Evolutionary conservation across 2,113 vertebrate genomes (phyloP), one percentile per base, ranked within the genome.

Genomic region (Chaenogobius annularis): DNA sequence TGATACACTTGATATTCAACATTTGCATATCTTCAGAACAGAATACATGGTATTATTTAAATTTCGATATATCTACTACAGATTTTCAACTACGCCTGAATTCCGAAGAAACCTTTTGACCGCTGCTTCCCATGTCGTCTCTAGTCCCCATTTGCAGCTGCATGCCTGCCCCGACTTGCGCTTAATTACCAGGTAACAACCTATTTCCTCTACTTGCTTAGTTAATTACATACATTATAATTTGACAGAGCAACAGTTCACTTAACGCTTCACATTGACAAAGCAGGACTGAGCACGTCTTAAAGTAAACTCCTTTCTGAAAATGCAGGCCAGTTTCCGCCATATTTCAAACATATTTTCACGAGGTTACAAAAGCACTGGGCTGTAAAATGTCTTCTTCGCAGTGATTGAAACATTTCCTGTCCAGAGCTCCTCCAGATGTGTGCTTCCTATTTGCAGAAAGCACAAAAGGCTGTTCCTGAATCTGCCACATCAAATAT

Each of bases 241-340:
- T 58, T 58, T 58, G 20, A 58, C 55, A 23, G 52, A 20, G 13
- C 50, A 52, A 17, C 52, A 23, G 20, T 26, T 12, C 10, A 20
- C 19, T 22, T 55, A 13, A 58, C 10, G 12, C 40, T 52, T 79
- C 72, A 65, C 84, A 70, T 68, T 67, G 75, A 81, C 66, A 35
- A 44, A n/a, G 44, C 35, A 35, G 68, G 58, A 66, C 5, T 2
- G 9, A 31, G 14, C 23, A 1, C 9, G 26, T 15, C 58, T 61
- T 17, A 5, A 5, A 61, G 23, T 7, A 31, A 61, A 14, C 23
- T 35, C 50, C 1, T 6, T 9, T 52, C 19, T 8, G 17, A 52
- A 9, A n/a, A n/a, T 10, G 12, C 9, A 46, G 9, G 12, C 44
- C 44, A 43, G 7, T 43, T 43, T 31, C 26, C 26, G 26, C 4